A percentile compares a stretch with the other conserved stretches of the same genome.
Conservation (phyloP, 2,888 invertebrate genomes). For the Oligia latruncula region DNA sequence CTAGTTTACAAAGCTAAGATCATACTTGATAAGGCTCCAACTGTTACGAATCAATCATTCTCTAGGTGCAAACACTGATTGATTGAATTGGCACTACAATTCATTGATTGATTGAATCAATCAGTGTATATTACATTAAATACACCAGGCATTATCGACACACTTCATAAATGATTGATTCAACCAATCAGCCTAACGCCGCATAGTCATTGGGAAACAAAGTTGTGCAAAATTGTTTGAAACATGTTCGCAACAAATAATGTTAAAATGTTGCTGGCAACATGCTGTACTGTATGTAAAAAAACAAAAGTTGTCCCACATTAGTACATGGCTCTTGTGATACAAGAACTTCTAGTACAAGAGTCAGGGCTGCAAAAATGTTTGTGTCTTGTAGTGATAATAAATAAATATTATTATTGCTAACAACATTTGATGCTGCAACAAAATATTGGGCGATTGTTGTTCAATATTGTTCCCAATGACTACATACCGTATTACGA, state of each 20-base stretch:
- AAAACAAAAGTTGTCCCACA: neutral
- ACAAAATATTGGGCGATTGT: neutral
- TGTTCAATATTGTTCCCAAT: neutral
- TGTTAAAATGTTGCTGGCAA: neutral
- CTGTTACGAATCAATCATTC: conserved; percentile 16
- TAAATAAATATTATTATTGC: neutral
- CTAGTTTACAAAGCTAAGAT: conserved; percentile 15
- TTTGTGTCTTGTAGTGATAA: neutral
- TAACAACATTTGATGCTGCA: neutral
- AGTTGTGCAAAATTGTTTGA: neutral
- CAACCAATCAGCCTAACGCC: conserved; percentile 10
- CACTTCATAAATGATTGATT: conserved; percentile 14
- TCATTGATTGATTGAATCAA: conserved; percentile 11
- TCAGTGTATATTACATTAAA: neutral
- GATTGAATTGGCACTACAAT: conserved; percentile 26
- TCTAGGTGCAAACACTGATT: conserved; percentile 12
- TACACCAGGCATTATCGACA: neutral
- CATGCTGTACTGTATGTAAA: neutral
- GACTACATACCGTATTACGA: neutral
- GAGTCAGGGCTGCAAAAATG: neutral
- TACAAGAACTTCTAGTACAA: neutral
- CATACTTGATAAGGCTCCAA: conserved; percentile 35
- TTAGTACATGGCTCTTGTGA: neutral
- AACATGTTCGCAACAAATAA: neutral
- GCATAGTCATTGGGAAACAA: neutral